Percentiles rank a stretch among this genome's conserved stretches.
phyloP scores from a whole-genome alignment of 2,113 vertebrate genomes.

The Dipodomys merriami region DNA sequence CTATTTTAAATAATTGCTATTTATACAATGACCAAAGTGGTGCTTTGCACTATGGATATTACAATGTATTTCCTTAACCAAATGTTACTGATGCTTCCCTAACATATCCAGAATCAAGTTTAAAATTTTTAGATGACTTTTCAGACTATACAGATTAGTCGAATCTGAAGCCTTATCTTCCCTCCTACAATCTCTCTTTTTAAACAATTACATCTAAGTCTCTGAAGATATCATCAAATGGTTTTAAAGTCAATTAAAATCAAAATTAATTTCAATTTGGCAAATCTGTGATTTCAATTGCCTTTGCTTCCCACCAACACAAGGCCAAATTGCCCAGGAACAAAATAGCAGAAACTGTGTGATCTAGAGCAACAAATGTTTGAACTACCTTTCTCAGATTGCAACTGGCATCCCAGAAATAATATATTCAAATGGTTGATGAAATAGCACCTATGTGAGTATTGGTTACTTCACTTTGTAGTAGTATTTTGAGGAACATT shows the following conservation, averaged over 20 bases:
- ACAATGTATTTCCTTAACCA: not conserved
- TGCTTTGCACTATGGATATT: not conserved
- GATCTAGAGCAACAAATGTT: not conserved
- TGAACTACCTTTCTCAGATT: not conserved
- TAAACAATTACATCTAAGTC: not conserved
- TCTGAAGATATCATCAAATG: not conserved
- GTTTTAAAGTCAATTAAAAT: not conserved
- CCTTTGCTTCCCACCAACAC: not conserved
- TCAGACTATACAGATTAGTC: not conserved
- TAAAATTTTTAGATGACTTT: not conserved
- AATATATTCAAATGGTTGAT: not conserved
- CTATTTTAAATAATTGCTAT: not conserved
- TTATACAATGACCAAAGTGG: not conserved
- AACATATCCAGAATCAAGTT: conserved; percentile 16
- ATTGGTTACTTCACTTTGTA: accelerated
- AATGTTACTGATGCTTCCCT: not conserved
- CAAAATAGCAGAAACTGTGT: not conserved
- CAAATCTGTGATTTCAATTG: not conserved
- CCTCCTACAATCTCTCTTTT: not conserved
- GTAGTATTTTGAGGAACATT: not conserved
- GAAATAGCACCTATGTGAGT: not conserved
- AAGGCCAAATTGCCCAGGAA: not conserved
- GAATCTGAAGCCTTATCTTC: not conserved
- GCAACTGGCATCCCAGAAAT: not conserved
- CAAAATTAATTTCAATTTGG: not conserved